A percentile compares a stretch with the other conserved stretches of the same genome.
These are phyloP conservation scores for Phragmatobia fuliginosa DNA, from an alignment of 2,888 invertebrate genomes.

Conservation along the genomic window DNA sequence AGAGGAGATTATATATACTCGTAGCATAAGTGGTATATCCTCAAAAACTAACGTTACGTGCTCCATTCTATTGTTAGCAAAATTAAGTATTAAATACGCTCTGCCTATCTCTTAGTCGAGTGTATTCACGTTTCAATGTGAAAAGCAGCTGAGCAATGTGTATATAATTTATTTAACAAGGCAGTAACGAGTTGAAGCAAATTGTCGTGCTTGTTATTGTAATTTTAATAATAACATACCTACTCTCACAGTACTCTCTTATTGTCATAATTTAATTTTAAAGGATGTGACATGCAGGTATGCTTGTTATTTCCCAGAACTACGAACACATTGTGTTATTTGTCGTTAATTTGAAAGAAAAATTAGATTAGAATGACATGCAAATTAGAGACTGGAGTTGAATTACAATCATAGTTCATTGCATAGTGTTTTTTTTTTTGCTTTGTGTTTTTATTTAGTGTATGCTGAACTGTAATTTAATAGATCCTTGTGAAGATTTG, in stretches of 20 bases:
- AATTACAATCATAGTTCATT: neutral
- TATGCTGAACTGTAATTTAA: too few relatives aligned
- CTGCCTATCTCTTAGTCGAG: too few relatives aligned
- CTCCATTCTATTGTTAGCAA: neutral
- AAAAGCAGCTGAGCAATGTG: conserved; percentile 10
- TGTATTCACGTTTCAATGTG: neutral
- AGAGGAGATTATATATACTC: too few relatives aligned
- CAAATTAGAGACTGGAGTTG: neutral
- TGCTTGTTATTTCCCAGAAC: neutral
- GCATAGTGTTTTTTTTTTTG: neutral
- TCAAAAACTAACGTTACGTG: neutral
- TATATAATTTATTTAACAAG: conserved; percentile 25
- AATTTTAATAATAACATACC: conserved; percentile 20
- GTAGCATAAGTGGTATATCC: too few relatives aligned
- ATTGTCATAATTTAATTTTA: conserved; percentile 6
- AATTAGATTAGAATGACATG: neutral
- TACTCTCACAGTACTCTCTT: conserved; percentile 5
- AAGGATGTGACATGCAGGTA: neutral
- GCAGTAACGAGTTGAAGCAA: conserved; percentile 4
- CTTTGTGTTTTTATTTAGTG: neutral
- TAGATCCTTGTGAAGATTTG: too few relatives aligned
- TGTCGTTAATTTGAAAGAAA: neutral
- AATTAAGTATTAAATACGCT: neutral
- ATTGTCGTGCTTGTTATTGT: conserved; percentile 13
- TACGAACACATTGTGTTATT: neutral